These are phyloP conservation scores for Sminthopsis crassicaudata DNA, from an alignment of 2,113 vertebrate species.

Conservation along the genomic window DNA sequence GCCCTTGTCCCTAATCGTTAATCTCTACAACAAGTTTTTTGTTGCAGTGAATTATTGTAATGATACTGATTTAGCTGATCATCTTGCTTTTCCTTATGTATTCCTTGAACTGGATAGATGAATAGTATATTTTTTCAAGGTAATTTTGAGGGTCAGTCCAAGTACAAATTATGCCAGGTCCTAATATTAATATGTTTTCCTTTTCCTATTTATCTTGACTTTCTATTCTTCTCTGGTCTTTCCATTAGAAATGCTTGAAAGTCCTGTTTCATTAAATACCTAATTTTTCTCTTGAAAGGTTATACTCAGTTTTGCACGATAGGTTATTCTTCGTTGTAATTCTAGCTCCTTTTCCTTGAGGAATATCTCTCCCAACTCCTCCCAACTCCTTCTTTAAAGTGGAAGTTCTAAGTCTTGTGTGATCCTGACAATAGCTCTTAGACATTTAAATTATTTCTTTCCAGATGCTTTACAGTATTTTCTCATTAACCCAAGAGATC, in stretches of 20 bases:
- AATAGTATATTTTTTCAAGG: slow-evolving; percentile 26
- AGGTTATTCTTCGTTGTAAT: not conserved
- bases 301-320: not conserved
- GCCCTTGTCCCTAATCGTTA: not conserved
- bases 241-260: not conserved
- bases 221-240: not conserved
- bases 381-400: not conserved
- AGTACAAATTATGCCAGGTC: not conserved
- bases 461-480: not conserved
- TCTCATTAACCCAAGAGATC: not conserved
- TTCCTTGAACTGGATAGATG: slow-evolving; percentile 60
- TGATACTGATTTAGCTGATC: slow-evolving; percentile 30
- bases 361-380: not conserved
- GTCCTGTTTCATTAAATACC: not conserved
- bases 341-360: not conserved
- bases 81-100: slow-evolving; percentile 36
- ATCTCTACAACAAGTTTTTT: not conserved
- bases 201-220: not conserved
- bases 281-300: not conserved
- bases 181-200: not conserved
- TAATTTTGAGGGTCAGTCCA: not conserved
- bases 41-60: not conserved
- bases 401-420: not conserved
- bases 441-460: not conserved
- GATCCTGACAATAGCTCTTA: not conserved